phyloP scores from a whole-genome alignment of 2,888 invertebrate genomes.

The Ormyrus labotus region DNA sequence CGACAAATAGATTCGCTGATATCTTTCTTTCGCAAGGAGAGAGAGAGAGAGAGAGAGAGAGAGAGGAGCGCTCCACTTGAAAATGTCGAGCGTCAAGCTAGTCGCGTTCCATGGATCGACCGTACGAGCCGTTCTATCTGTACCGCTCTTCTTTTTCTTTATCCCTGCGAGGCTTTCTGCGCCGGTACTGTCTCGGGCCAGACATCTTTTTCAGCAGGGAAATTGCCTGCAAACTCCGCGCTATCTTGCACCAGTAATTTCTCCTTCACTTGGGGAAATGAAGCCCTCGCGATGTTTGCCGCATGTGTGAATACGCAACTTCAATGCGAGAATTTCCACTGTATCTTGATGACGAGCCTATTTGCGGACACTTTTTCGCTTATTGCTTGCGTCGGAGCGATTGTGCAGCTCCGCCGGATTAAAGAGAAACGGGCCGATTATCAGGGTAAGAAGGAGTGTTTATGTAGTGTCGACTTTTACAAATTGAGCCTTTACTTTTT shows the following conservation, averaged over 20 bases:
- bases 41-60: no score
- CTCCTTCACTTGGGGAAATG: constrained; percentile 30
- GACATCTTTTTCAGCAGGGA: constrained; percentile 54
- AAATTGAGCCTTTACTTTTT: no score
- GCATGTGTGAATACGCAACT: constrained; percentile 2
- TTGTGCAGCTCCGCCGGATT: background rate
- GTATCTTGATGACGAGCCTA: constrained; percentile 23
- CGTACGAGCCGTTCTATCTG: constrained; percentile 12
- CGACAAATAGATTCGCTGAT: constrained; percentile 73
- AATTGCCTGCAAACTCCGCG: constrained; percentile 47
- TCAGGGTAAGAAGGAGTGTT: no score
- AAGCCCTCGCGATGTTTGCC: constrained; percentile 7
- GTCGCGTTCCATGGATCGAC: background rate
- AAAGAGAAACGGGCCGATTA: no score
- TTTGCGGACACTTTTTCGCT: constrained; percentile 9
- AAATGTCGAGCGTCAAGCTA: constrained; percentile 29
- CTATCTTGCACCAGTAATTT: constrained; percentile 50
- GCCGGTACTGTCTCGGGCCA: constrained; percentile 2
- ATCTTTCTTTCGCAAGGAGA: constrained; percentile 59
- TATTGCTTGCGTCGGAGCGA: background rate
- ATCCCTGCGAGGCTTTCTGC: background rate
- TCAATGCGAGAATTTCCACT: constrained; percentile 30
- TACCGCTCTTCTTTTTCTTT: background rate
- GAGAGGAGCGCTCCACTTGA: constrained; percentile 14
- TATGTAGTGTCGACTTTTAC: no score